phyloP scores from a whole-genome alignment of 2,888 invertebrate species.

The Pollenia labialis region DNA sequence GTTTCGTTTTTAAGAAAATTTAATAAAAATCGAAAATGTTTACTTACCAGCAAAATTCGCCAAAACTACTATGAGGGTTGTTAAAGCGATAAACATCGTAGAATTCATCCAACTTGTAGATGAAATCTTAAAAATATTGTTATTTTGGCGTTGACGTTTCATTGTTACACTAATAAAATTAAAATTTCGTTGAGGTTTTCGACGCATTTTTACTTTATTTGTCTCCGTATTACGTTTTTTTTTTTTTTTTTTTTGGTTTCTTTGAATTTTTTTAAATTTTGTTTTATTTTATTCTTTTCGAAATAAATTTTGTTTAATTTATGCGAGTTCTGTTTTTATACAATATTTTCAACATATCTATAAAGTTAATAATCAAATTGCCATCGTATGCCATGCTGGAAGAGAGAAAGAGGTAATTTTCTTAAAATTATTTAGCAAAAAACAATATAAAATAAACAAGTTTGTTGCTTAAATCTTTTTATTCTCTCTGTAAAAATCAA shows the following conservation, averaged over 20 bases:
- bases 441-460: conserved; percentile 16
- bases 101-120: conserved; percentile 44
- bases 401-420: conserved; percentile 29
- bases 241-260: not conserved
- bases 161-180: conserved; percentile 40
- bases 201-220: conserved; percentile 58
- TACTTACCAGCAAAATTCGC: conserved; percentile 67
- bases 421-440: not conserved
- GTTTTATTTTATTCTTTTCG: conserved; percentile 4
- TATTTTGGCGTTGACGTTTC: conserved; percentile 25
- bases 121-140: not conserved
- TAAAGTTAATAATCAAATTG: conserved; percentile 30
- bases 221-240: not conserved
- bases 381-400: conserved; percentile 55
- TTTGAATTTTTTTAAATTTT: conserved; percentile 16
- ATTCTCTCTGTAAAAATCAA: not conserved
- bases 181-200: conserved; percentile 67
- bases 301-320: conserved; percentile 33
- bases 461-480: conserved; percentile 46
- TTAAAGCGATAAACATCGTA: conserved; percentile 39
- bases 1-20: not conserved
- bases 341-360: conserved; percentile 52
- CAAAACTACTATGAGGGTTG: conserved; percentile 49
- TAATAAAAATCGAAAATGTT: not conserved
- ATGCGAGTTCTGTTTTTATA: conserved; percentile 43